These are phyloP conservation scores for Nomada flava DNA, from an alignment of 2,888 invertebrate species.

Conservation along the genomic window DNA sequence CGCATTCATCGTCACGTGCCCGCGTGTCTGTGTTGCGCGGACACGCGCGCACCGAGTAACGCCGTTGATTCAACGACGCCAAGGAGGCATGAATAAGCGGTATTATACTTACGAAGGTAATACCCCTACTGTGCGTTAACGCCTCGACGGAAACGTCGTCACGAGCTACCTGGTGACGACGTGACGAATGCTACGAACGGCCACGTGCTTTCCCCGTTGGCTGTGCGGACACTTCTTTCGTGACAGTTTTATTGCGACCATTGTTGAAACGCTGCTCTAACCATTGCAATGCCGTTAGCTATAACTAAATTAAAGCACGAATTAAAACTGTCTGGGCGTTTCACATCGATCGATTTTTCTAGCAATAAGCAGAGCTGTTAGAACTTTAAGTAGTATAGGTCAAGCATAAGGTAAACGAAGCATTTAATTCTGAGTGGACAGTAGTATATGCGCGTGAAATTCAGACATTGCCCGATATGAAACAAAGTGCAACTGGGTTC, in stretches of 20 bases:
- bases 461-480: no score
- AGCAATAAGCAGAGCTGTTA: background rate
- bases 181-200: slow-evolving; percentile 12
- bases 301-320: no score
- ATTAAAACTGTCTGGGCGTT: no score
- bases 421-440: no score
- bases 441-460: no score
- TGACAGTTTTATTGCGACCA: background rate
- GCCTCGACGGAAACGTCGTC: slow-evolving; percentile 43
- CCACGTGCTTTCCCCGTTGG: no score
- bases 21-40: background rate
- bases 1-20: slow-evolving; percentile 11
- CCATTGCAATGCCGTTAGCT: no score
- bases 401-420: background rate
- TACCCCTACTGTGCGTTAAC: slow-evolving; percentile 54
- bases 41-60: background rate
- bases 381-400: background rate
- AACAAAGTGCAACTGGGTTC: no score
- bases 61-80: slow-evolving; percentile 46
- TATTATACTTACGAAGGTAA: slow-evolving; percentile 63
- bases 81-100: slow-evolving; percentile 66
- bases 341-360: background rate
- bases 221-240: slow-evolving; percentile 5
- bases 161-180: slow-evolving; percentile 11
- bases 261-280: no score